Conservation (phyloP, 2,797 vertebrate species). For the Nyctibius grandis region DNA sequence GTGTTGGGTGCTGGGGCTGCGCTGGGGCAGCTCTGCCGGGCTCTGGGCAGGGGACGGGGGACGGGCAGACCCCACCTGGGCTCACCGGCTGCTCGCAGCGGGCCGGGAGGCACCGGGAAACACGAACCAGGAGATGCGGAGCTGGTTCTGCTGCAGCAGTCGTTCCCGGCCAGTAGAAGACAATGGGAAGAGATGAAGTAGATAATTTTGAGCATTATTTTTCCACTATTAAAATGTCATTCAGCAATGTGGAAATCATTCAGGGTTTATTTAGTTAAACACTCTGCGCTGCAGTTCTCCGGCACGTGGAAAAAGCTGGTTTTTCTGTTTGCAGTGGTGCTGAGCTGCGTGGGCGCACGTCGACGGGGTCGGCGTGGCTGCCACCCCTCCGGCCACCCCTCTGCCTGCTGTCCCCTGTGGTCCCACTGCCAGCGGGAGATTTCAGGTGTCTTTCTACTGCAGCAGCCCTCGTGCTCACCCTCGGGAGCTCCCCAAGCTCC, state of each 20-base stretch:
- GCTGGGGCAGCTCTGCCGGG: not conserved
- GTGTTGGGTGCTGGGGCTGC: not conserved
- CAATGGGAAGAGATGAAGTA: slow-evolving; percentile 45
- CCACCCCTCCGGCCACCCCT: not conserved
- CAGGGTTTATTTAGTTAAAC: not conserved
- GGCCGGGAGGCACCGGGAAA: slow-evolving; percentile 32
- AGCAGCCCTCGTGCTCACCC: accelerated
- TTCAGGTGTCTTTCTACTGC: not conserved
- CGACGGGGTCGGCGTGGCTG: accelerated
- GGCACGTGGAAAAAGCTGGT: not conserved
- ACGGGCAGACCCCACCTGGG: not conserved
- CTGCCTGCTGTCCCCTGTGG: not conserved
- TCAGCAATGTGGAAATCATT: slow-evolving; percentile 27
- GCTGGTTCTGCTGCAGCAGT: slow-evolving; percentile 42
- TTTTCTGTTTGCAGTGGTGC: not conserved
- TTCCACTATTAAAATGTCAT: slow-evolving; percentile 41
- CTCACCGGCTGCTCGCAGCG: not conserved
- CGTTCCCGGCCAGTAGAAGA: slow-evolving; percentile 27
- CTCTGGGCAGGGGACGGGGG: not conserved
- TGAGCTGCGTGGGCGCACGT: not conserved
- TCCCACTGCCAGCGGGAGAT: not conserved
- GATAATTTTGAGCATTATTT: slow-evolving; percentile 46
- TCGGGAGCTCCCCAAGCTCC: accelerated
- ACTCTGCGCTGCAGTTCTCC: not conserved
- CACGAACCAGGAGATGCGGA: not conserved